A percentile compares a stretch with the other conserved stretches of the same genome.
phyloP scores from a whole-genome alignment of 2,797 vertebrate species.

The Adrianichthys oophorus region DNA sequence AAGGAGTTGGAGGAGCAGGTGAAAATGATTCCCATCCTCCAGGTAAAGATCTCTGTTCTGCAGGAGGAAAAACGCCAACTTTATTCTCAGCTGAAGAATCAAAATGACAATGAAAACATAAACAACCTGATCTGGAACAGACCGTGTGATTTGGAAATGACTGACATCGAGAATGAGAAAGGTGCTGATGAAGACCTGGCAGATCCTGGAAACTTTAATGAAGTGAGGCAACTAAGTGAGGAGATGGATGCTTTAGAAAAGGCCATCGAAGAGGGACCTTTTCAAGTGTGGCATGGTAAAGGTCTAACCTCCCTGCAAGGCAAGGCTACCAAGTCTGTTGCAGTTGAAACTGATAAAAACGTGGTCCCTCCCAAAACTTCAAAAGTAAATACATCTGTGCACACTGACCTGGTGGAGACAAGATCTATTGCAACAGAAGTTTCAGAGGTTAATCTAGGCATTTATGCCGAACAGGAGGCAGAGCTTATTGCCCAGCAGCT shows the following conservation, averaged over 20 bases:
- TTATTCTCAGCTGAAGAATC: slow-evolving; percentile 81
- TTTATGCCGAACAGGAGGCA: slow-evolving; percentile 79
- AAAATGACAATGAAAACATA: slow-evolving; percentile 65
- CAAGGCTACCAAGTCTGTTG: slow-evolving; percentile 69
- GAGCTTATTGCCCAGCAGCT: slow-evolving; percentile 89
- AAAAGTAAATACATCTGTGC: slow-evolving; percentile 67
- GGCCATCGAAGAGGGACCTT: slow-evolving; percentile 81
- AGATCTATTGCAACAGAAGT: slow-evolving; percentile 80
- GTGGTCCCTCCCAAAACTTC: slow-evolving; percentile 54
- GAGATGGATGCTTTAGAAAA: slow-evolving; percentile 88
- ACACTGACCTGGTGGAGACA: slow-evolving; percentile 67
- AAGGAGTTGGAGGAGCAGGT: slow-evolving; percentile 97
- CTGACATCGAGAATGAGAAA: slow-evolving; percentile 51
- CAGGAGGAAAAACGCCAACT: slow-evolving; percentile 94
- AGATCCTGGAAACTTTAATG: slow-evolving; percentile 72
- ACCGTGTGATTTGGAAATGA: slow-evolving; percentile 76
- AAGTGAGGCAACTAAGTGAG: slow-evolving; percentile 85
- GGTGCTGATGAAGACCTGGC: slow-evolving; percentile 62
- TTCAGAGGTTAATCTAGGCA: slow-evolving; percentile 84
- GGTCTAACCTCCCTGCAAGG: slow-evolving; percentile 31
- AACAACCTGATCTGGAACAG: slow-evolving; percentile 74
- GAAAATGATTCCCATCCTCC: slow-evolving; percentile 92
- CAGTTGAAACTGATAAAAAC: slow-evolving; percentile 72
- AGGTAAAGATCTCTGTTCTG: slow-evolving; percentile 93
- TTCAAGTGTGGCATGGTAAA: slow-evolving; percentile 56